Conservation (phyloP, 2,113 vertebrate species). For the Hippolais icterina region DNA sequence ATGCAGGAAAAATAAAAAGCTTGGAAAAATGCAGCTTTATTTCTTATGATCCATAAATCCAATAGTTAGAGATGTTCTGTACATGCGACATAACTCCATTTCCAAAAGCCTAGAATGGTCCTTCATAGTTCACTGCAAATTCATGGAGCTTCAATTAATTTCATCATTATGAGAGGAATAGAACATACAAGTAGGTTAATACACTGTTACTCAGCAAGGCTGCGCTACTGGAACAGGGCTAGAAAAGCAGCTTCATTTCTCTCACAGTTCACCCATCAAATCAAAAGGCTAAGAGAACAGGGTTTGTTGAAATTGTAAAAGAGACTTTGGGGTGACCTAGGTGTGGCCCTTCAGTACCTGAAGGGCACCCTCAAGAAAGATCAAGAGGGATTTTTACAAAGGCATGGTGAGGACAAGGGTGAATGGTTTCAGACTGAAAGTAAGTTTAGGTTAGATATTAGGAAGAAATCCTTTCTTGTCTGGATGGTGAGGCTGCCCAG, state of each 20-base stretch:
- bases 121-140: background rate
- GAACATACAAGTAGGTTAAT: background rate
- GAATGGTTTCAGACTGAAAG: background rate
- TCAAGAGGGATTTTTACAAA: background rate
- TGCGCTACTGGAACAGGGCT: background rate
- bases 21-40: background rate
- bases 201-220: background rate
- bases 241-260: background rate
- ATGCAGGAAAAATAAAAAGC: slow-evolving; percentile 17
- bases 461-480: background rate
- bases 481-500: background rate
- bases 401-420: background rate
- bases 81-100: background rate
- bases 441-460: background rate
- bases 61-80: background rate
- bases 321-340: background rate
- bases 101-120: background rate
- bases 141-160: background rate
- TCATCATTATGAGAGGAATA: background rate
- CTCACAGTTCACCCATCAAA: background rate
- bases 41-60: slow-evolving; percentile 27
- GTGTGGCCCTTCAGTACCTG: background rate
- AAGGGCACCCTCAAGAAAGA: background rate
- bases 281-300: background rate
- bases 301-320: background rate